A percentile compares a stretch with the other conserved stretches of the same genome.
Conservation (phyloP, 2,888 invertebrate species). For the Cyclophora punctaria region DNA sequence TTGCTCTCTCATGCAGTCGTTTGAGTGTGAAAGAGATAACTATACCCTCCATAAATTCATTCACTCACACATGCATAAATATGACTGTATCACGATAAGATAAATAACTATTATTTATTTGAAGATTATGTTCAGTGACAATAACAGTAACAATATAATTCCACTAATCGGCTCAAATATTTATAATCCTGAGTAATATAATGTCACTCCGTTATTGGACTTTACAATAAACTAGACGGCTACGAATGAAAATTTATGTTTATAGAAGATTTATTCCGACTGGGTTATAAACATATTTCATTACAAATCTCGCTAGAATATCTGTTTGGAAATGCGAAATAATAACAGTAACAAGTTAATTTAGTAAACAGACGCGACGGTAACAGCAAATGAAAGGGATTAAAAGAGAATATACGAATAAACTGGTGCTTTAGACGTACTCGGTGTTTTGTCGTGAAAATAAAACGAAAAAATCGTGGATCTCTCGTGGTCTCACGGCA, state of each 20-base stretch:
- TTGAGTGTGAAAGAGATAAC: too few species aligned
- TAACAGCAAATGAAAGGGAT: too few species aligned
- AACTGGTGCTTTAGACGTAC: too few species aligned
- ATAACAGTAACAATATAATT: constrained; percentile 13
- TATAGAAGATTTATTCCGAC: constrained; percentile 17
- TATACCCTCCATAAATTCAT: too few species aligned
- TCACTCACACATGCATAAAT: too few species aligned
- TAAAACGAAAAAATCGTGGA: too few species aligned
- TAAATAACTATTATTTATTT: constrained; percentile 6
- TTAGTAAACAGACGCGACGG: neutral
- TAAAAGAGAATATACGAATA: too few species aligned
- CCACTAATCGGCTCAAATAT: constrained; percentile 17
- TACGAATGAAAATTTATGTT: constrained; percentile 12
- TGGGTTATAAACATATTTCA: constrained; percentile 8
- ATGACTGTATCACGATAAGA: neutral
- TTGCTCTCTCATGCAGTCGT: too few species aligned
- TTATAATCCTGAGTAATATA: constrained; percentile 15
- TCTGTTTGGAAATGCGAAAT: constrained; percentile 6
- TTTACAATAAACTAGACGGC: constrained; percentile 12
- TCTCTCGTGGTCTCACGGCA: too few species aligned
- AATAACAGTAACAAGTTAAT: constrained; percentile 3
- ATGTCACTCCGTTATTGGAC: constrained; percentile 12
- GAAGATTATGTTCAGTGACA: constrained; percentile 9
- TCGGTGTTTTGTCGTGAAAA: too few species aligned
- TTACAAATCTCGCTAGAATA: constrained; percentile 14